Evolutionary conservation across 2,113 vertebrate genomes (phyloP).

Genomic region (Eurystomus gularis): DNA sequence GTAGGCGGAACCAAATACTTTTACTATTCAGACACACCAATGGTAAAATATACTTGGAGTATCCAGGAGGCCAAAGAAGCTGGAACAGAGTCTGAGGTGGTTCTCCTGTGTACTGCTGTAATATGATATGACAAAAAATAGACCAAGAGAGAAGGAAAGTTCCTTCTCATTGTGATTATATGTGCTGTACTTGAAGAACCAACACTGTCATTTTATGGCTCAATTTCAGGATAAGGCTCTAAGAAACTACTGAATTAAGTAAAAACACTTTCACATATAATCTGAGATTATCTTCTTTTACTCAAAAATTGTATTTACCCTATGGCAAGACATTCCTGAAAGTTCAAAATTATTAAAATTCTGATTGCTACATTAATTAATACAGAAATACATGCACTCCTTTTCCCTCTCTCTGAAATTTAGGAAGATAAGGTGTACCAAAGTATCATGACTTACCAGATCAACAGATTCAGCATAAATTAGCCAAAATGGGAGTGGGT

Average conservation of each 20-base stretch:
- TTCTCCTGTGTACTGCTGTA: slow-evolving; percentile 7
- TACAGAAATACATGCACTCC: neutral
- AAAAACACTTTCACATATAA: neutral
- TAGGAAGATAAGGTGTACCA: neutral
- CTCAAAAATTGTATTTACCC: neutral
- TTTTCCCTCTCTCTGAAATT: neutral
- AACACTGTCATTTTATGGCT: neutral
- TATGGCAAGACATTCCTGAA: neutral
- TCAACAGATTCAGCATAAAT: neutral
- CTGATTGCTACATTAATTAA: neutral
- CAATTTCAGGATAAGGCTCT: neutral
- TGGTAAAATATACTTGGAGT: slow-evolving; percentile 17
- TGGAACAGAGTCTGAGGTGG: neutral
- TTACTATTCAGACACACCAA: slow-evolving; percentile 1
- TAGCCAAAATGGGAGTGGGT: neutral
- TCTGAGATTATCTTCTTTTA: neutral
- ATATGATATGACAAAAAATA: slow-evolving; percentile 21
- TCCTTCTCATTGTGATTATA: neutral
- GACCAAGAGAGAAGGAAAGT: neutral
- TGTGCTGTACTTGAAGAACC: neutral
- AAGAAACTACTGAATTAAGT: neutral
- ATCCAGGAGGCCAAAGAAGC: slow-evolving; percentile 20
- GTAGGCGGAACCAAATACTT: slow-evolving; percentile 17
- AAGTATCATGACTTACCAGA: neutral
- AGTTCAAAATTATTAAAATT: neutral